A percentile compares a stretch with the other conserved stretches of the same genome.
Evolutionary conservation across 2,888 invertebrate species (phyloP).

Genomic region (Oasisia sp.): DNA sequence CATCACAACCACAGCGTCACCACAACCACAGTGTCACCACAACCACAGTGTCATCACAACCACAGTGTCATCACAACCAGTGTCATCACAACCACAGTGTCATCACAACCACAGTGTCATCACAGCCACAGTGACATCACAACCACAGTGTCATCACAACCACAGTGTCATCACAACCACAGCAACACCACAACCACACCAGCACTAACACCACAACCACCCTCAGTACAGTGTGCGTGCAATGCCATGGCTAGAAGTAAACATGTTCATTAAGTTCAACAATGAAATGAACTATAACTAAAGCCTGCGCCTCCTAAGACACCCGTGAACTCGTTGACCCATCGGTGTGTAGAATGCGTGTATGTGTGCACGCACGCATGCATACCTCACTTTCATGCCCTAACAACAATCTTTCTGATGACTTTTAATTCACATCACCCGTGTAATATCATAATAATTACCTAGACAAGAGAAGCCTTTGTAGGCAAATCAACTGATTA

Average conservation of each 20-base stretch:
- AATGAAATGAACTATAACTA: background rate
- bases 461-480: background rate
- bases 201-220: too few relatives aligned
- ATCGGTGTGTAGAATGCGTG: background rate
- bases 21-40: too few relatives aligned
- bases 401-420: conserved; percentile 6
- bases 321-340: background rate
- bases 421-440: background rate
- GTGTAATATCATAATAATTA: background rate
- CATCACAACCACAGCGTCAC: too few relatives aligned
- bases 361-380: background rate
- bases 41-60: too few relatives aligned
- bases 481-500: conserved; percentile 13
- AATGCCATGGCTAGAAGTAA: background rate
- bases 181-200: too few relatives aligned
- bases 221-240: too few relatives aligned
- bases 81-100: too few relatives aligned
- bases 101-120: too few relatives aligned
- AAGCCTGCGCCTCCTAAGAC: background rate
- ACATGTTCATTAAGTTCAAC: background rate
- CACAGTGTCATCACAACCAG: too few relatives aligned
- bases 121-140: too few relatives aligned
- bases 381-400: background rate
- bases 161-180: too few relatives aligned
- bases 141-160: too few relatives aligned